Percentiles rank a stretch among this genome's conserved stretches.
phyloP scores from a whole-genome alignment of 1,140 invertebrate species.

The Macrotrachela quadricornifera region DNA sequence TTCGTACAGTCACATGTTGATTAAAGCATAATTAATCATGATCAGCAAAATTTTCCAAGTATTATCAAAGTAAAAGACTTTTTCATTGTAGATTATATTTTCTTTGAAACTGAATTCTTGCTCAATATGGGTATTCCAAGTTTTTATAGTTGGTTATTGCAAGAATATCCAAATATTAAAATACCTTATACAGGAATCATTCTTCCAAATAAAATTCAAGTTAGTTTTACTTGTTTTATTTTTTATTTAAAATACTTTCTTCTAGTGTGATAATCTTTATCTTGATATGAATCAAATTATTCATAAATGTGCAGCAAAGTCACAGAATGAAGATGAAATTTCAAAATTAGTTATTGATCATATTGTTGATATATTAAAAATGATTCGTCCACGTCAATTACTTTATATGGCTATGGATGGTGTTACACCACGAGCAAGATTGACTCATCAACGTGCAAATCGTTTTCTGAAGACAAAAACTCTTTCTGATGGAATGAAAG shows the following conservation, averaged over 20 bases:
- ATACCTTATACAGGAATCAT: constrained; percentile 81
- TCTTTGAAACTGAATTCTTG: too few species aligned
- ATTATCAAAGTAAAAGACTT: too few species aligned
- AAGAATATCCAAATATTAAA: constrained; percentile 89
- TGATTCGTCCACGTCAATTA: constrained; percentile 75
- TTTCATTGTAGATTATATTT: too few species aligned
- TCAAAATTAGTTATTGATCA: constrained; percentile 98
- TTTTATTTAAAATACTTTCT: too few species aligned
- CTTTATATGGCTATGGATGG: constrained; percentile 99
- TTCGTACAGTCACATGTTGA: too few species aligned
- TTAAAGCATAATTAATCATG: too few species aligned
- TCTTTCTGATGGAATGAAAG: constrained; percentile 20
- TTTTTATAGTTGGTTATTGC: constrained; percentile 90
- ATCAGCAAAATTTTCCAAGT: too few species aligned
- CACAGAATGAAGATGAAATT: constrained; percentile 98
- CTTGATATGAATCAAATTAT: constrained; percentile 99
- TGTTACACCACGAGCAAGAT: constrained; percentile 88
- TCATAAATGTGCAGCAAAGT: constrained; percentile 92
- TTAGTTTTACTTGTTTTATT: background rate
- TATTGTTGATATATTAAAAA: constrained; percentile 80
- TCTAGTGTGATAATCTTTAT: constrained; percentile 80
- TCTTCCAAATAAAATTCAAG: background rate
- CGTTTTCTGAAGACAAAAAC: constrained; percentile 91
- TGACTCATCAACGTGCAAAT: constrained; percentile 95
- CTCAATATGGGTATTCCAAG: constrained; percentile 89